Conservation (phyloP, 2,888 invertebrate species). For the Trachelus stipa region DNA sequence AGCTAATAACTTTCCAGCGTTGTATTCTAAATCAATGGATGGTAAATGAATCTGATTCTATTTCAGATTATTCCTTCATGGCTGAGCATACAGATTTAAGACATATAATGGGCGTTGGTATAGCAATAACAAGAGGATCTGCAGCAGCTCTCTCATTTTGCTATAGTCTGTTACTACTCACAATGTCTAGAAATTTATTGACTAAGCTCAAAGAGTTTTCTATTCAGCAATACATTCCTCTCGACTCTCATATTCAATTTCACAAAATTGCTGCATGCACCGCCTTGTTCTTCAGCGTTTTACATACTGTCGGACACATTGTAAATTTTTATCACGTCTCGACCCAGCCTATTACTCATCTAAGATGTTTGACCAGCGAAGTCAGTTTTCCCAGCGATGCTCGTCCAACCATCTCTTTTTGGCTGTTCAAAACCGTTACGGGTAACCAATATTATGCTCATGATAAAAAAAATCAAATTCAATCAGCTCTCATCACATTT, state of each 20-base stretch:
- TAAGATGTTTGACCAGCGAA: slow-evolving; percentile 92
- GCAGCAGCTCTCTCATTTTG: slow-evolving; percentile 95
- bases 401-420: slow-evolving; percentile 92
- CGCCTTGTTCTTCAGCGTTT: slow-evolving; percentile 89
- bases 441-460: slow-evolving; percentile 69
- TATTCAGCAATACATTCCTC: slow-evolving; percentile 91
- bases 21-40: background rate
- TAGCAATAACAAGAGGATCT: slow-evolving; percentile 93
- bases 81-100: slow-evolving; percentile 94
- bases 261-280: slow-evolving; percentile 97
- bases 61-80: slow-evolving; percentile 92
- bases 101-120: slow-evolving; percentile 97
- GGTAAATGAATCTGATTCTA: slow-evolving; percentile 15
- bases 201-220: slow-evolving; percentile 95
- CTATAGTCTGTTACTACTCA: slow-evolving; percentile 89
- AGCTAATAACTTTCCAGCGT: background rate
- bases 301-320: slow-evolving; percentile 94
- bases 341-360: slow-evolving; percentile 92
- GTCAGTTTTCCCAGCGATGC: slow-evolving; percentile 95
- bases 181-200: slow-evolving; percentile 92
- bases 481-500: background rate
- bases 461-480: background rate
- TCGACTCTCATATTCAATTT: slow-evolving; percentile 96
- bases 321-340: slow-evolving; percentile 98
- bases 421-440: slow-evolving; percentile 95